Percentiles rank a stretch among this genome's conserved stretches.
Evolutionary conservation across 2,888 invertebrate genomes (phyloP).

Genomic region (Sarcophaga subvicina): DNA sequence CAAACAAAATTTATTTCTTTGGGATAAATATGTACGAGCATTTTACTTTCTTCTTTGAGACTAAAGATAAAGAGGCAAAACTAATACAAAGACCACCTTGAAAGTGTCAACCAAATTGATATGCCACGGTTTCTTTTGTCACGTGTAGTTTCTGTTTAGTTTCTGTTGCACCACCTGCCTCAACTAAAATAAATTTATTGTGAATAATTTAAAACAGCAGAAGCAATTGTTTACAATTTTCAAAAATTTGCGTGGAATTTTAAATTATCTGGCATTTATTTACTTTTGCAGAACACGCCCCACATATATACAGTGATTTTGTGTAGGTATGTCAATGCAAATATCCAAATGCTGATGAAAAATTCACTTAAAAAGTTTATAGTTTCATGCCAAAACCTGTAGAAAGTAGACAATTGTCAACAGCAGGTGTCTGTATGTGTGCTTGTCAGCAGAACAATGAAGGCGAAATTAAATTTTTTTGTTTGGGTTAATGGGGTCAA

Average conservation of each 20-base stretch:
- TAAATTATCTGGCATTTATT: constrained; percentile 71
- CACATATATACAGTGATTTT: constrained; percentile 29
- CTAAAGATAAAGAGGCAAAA: too few relatives aligned
- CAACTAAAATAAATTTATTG: background rate
- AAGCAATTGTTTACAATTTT: constrained; percentile 14
- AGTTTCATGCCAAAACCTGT: constrained; percentile 6
- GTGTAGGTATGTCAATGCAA: constrained; percentile 2
- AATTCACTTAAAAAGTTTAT: constrained; percentile 20
- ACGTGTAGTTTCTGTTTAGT: background rate
- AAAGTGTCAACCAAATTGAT: too few relatives aligned
- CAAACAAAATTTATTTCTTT: too few relatives aligned
- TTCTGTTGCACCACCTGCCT: background rate
- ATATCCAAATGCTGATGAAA: background rate
- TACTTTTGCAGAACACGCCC: constrained; percentile 55
- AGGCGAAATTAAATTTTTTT: constrained; percentile 25
- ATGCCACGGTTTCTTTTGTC: background rate
- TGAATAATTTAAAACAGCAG: background rate
- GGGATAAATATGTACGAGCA: too few relatives aligned
- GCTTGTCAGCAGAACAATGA: constrained; percentile 20
- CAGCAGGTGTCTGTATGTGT: constrained; percentile 21
- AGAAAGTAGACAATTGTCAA: constrained; percentile 35
- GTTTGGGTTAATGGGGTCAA: constrained; percentile 63
- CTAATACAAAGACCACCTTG: too few relatives aligned
- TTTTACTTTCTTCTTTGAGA: too few relatives aligned
- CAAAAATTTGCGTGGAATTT: constrained; percentile 74